phyloP scores from a whole-genome alignment of 1,140 invertebrate genomes.

The Popillia japonica region DNA sequence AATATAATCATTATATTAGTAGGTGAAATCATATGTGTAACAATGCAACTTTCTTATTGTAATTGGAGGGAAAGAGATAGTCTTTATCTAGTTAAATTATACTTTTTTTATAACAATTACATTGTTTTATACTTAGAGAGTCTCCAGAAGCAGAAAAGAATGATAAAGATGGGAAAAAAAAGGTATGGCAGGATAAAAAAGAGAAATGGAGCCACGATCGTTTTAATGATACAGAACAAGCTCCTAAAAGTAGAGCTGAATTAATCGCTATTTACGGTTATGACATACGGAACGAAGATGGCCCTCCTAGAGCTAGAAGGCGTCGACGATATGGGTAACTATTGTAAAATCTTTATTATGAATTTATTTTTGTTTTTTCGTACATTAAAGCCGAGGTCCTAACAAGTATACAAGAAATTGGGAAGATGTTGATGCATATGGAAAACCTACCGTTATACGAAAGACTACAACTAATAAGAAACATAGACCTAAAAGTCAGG shows the following conservation, averaged over 20 bases:
- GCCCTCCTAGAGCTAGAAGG: slow-evolving; percentile 84
- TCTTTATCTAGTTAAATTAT: too few relatives aligned
- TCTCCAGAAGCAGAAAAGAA: slow-evolving; percentile 59
- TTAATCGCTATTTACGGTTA: slow-evolving; percentile 91
- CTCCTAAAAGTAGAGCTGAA: slow-evolving; percentile 88
- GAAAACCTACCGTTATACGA: slow-evolving; percentile 54
- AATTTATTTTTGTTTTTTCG: too few relatives aligned
- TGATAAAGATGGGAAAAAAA: slow-evolving; percentile 63
- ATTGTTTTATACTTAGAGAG: slow-evolving; percentile 45
- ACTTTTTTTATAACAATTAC: too few relatives aligned
- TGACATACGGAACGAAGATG: slow-evolving; percentile 92
- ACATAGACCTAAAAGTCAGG: slow-evolving; percentile 22
- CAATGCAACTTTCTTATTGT: slow-evolving; percentile 24
- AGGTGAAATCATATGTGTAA: not conserved
- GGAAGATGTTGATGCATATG: slow-evolving; percentile 91
- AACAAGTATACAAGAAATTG: slow-evolving; percentile 91
- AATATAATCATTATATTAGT: not conserved
- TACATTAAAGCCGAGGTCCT: slow-evolving; percentile 75
- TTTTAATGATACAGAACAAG: slow-evolving; percentile 82
- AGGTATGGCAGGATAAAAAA: slow-evolving; percentile 71
- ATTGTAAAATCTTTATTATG: too few relatives aligned
- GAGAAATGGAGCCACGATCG: slow-evolving; percentile 91
- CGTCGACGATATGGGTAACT: slow-evolving; percentile 84
- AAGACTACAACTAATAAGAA: slow-evolving; percentile 36
- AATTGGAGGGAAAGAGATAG: not conserved